A percentile compares a stretch with the other conserved stretches of the same genome.
phyloP scores from a whole-genome alignment of 2,888 invertebrate genomes.

The Halocaridina rubra region DNA sequence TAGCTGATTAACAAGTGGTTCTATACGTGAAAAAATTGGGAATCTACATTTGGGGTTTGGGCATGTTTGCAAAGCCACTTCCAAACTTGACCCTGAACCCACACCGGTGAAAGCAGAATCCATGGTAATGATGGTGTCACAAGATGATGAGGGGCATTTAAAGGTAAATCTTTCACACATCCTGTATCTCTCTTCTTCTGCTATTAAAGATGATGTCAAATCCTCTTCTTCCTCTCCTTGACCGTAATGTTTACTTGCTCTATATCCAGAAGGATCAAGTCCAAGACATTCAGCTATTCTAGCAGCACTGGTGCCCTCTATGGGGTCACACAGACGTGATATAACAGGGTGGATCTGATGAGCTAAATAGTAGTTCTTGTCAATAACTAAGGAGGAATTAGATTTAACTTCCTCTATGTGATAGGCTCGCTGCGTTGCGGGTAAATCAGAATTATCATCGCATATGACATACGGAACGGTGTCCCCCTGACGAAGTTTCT shows the following conservation, averaged over 20 bases:
- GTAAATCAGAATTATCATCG: conserved; percentile 82
- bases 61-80: conserved; percentile 75
- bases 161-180: conserved; percentile 77
- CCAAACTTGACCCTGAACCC: conserved; percentile 65
- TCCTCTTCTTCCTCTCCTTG: conserved; percentile 68
- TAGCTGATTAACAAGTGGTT: conserved; percentile 80
- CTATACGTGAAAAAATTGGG: conserved; percentile 76
- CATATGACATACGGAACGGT: conserved; percentile 96
- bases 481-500: conserved; percentile 91
- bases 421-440: conserved; percentile 92
- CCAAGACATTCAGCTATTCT: conserved; percentile 87
- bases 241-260: conserved; percentile 66
- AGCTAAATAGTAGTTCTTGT: conserved; percentile 90
- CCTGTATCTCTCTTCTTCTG: conserved; percentile 72
- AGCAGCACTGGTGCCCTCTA: conserved; percentile 91
- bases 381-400: conserved; percentile 69
- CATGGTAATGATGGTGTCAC: conserved; percentile 70
- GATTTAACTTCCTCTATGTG: conserved; percentile 84
- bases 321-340: conserved; percentile 91
- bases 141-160: conserved; percentile 70
- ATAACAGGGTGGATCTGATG: conserved; percentile 98
- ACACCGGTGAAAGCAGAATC: conserved; percentile 68
- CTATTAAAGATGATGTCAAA: conserved; percentile 62
- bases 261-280: conserved; percentile 70
- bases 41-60: conserved; percentile 78